Conservation (phyloP, 2,888 invertebrate species). For the Volucella inflata region DNA sequence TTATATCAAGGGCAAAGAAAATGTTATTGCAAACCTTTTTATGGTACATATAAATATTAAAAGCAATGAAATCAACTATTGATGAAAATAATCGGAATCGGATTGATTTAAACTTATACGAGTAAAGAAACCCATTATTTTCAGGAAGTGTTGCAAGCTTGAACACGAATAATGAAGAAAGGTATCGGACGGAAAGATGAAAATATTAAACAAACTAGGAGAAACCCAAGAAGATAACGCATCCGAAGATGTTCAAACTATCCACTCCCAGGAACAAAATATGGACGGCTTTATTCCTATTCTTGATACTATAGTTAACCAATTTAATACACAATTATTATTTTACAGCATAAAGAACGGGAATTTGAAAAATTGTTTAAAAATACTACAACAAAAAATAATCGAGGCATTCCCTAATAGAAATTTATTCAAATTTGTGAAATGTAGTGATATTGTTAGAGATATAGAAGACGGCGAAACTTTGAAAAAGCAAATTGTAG, state of each 20-base stretch:
- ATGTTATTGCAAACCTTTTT: constrained; percentile 5
- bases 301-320: constrained; percentile 30
- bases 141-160: no score
- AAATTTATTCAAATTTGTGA: constrained; percentile 1
- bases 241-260: constrained; percentile 8
- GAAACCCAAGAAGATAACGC: background rate
- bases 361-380: constrained; percentile 4
- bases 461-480: constrained; percentile 26
- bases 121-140: no score
- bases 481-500: constrained; percentile 27
- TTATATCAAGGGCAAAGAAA: constrained; percentile 7
- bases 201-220: no score
- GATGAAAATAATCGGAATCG: background rate
- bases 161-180: no score
- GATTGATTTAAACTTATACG: background rate
- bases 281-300: constrained; percentile 21
- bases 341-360: constrained; percentile 9
- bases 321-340: constrained; percentile 8
- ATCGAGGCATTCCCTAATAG: constrained; percentile 10
- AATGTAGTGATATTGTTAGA: constrained; percentile 23
- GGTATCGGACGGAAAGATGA: no score
- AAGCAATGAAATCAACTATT: constrained; percentile 7
- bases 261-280: constrained; percentile 11
- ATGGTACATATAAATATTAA: constrained; percentile 11
- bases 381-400: constrained; percentile 28